Conservation (phyloP, 92 coral and sea anemone species). For the Epizoanthus stellaris region DNA sequence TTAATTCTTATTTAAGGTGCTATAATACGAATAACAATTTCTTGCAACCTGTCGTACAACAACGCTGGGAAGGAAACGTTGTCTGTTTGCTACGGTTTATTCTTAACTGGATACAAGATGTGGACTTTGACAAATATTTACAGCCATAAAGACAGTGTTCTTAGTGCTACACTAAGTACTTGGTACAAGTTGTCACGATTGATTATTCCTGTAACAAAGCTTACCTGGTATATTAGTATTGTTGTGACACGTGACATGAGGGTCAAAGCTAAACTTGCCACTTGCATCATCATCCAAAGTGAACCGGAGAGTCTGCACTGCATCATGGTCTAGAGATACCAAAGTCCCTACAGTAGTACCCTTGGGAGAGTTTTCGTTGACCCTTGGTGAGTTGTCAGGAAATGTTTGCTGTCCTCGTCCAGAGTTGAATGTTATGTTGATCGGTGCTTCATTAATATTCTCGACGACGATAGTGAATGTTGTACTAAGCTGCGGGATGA, state of each 20-base stretch:
- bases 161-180: not conserved
- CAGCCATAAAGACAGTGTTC: not conserved
- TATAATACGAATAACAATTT: too few relatives aligned
- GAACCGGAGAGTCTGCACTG: slow-evolving; percentile 74
- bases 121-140: too few relatives aligned
- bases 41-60: too few relatives aligned
- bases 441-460: slow-evolving; percentile 90
- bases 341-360: slow-evolving; percentile 84
- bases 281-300: slow-evolving; percentile 72
- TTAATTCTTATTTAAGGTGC: too few relatives aligned
- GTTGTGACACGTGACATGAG: slow-evolving; percentile 72
- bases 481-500: slow-evolving; percentile 67
- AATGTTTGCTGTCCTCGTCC: slow-evolving; percentile 82
- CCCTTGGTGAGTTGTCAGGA: slow-evolving; percentile 69
- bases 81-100: too few relatives aligned
- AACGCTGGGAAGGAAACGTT: too few relatives aligned
- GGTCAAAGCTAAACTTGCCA: slow-evolving; percentile 71
- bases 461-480: slow-evolving; percentile 78
- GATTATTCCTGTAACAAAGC: not conserved
- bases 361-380: slow-evolving; percentile 81
- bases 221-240: slow-evolving; percentile 66
- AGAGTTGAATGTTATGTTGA: slow-evolving; percentile 79
- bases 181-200: not conserved
- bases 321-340: slow-evolving; percentile 89
- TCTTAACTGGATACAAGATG: too few relatives aligned